Evolutionary conservation across 2,888 invertebrate genomes (phyloP).

Genomic region (Andrena trimmerana): DNA sequence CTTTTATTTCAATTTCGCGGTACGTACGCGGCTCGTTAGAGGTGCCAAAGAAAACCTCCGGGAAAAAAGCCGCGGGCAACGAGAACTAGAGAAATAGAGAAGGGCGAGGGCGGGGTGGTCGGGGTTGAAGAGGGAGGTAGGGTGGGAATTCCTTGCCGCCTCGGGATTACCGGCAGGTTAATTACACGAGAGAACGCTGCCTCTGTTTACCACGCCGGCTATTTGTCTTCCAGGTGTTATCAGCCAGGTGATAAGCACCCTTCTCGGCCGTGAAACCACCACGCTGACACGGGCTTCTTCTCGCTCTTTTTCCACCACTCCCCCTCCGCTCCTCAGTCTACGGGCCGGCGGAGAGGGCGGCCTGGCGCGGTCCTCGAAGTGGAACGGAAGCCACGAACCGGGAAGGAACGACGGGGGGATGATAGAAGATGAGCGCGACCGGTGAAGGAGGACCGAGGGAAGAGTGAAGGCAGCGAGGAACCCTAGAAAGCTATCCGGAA

Average conservation of each 20-base stretch:
- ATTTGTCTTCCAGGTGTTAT: constrained; percentile 68
- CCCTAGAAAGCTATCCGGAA: constrained; percentile 55
- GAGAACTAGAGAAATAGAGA: constrained; percentile 11
- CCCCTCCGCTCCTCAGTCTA: not conserved
- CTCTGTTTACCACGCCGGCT: constrained; percentile 55
- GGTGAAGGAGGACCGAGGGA: constrained; percentile 41
- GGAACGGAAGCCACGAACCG: constrained; percentile 46
- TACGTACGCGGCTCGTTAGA: constrained; percentile 51
- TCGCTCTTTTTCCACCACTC: constrained; percentile 33
- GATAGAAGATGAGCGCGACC: constrained; percentile 62
- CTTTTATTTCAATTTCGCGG: constrained; percentile 59
- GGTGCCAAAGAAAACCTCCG: constrained; percentile 34
- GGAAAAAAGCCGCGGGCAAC: constrained; percentile 17
- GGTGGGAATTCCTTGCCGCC: constrained; percentile 37
- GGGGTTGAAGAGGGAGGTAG: not conserved
- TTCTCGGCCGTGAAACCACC: constrained; percentile 54
- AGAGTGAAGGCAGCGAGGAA: constrained; percentile 54
- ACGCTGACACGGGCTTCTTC: constrained; percentile 52
- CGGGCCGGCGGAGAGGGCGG: constrained; percentile 49
- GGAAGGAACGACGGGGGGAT: constrained; percentile 34
- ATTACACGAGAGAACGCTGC: constrained; percentile 53
- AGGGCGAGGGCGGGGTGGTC: not conserved
- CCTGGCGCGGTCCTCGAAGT: constrained; percentile 31
- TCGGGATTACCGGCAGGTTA: constrained; percentile 50
- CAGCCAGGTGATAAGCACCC: constrained; percentile 74